Evolutionary conservation across 2,888 invertebrate species (phyloP), one percentile per base, ranked within the genome.

Genomic region (Leptura quadrifasciata): DNA sequence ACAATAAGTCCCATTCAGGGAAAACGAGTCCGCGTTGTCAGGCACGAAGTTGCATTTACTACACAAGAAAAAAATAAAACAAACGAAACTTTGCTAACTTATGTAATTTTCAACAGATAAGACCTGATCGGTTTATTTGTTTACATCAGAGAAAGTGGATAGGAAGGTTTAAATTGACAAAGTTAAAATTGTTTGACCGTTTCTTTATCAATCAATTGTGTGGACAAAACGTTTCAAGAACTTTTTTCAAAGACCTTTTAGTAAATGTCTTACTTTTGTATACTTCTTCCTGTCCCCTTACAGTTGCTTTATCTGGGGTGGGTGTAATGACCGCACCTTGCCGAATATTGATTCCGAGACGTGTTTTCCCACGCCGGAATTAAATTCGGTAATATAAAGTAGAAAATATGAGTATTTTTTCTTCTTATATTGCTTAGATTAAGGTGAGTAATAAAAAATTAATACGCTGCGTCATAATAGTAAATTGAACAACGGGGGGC

Each of bases 281-380:
- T 39, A 39, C 39, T 39, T 39, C 35, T 18, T 68, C 20, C 58
- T 68, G 52, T 69, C 47, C 24, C 60, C 69, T 77, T 39, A 64
- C 54, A 64, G 73, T 74, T 39, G 39, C 39, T 39, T 15, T 39
- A 39, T 15, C 60, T 55, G 35, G 58, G 64, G 57, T 65, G 76
- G 73, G 79, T 79, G 81, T 81, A 81, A 80, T 80, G 81, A 81
- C 81, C 81, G 79, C 80, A 81, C 80, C 81, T 80, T 80, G 74
- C 78, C 76, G 72, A 79, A 80, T 81, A 81, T 79, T 71, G 79
- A 81, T 81, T 80, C 75, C 73, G 73, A 72, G 60, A 71, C 71
- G 71, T 65, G 52, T 64, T 54, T 69, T 72, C 74, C 61, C 75
- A 64, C 64, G 55, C 68, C 74, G 72, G 72, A 75, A 63, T 69